Base-by-base conservation (phyloP, 2,888 invertebrate species). In the Conchocele bisecta region DNA sequence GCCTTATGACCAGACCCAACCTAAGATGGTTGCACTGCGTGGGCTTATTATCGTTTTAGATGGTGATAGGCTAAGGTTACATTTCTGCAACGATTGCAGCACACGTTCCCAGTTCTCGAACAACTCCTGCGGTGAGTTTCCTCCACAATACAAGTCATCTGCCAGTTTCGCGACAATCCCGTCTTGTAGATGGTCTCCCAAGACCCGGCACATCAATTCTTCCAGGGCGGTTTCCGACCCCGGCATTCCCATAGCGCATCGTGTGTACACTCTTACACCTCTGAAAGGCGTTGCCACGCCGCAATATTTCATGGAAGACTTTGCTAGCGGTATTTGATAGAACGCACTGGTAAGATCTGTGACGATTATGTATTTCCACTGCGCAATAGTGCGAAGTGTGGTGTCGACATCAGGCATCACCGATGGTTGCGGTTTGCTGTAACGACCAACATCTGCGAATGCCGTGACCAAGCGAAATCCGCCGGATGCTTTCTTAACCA, bases 221-320 rank as follows among this genome's bases (percentile, higher is more conserved):
- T 81, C 79, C 13, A 58, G 33, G 2, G 71, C 70, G 5, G 81
- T 83, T 48, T 83, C 81, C 5, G 78, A 75, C 0, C 71, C 80
- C 3, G 80, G 81, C 72, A 82, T 84, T 3, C 75, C 81, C 80
- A 77, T 77, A 9, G 77, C 66, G 22, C 66, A 77, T 31, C 59
- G 44, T 3, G 59, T 59, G 26, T 59, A 46, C 33, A 73, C 42
- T 15, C 68, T 20, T 9, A 44, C 15, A 44, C 73, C 63, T 15
- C 48, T 4, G 33, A 63, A 73, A 11, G 68, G 63, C 9, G 73
- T 70, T 20, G 51, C 56, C 13, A 73, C 41, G 3, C 66, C 66
- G 20, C 66, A 66, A 24, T 66, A 59, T 24, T 60, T 67, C 41
- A 59, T 39, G 9, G 69, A 71, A 48, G 9, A 22, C 20, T 39